phyloP scores from a whole-genome alignment of 2,888 invertebrate genomes.

The Drosophila anomelani region DNA sequence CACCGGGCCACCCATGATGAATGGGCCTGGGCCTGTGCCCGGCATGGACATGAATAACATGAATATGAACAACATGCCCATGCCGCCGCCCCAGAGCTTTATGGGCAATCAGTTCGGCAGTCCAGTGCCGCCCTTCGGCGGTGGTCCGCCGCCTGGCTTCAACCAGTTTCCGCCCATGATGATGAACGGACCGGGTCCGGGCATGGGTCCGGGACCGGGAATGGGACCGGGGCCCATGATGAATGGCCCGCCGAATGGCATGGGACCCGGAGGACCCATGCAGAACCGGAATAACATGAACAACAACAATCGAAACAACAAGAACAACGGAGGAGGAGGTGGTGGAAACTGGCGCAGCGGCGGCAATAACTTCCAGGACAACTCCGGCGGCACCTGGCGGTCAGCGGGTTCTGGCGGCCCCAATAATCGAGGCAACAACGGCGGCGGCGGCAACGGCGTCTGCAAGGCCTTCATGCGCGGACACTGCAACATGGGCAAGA shows the following conservation, averaged over 20 bases:
- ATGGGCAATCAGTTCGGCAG: slow-evolving; percentile 66
- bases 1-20: slow-evolving; percentile 66
- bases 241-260: slow-evolving; percentile 64
- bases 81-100: slow-evolving; percentile 60
- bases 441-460: slow-evolving; percentile 84
- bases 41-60: slow-evolving; percentile 56
- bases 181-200: slow-evolving; percentile 64
- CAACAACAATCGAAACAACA: slow-evolving; percentile 48
- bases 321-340: slow-evolving; percentile 39
- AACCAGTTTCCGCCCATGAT: slow-evolving; percentile 70
- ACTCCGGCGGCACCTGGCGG: slow-evolving; percentile 85
- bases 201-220: slow-evolving; percentile 36
- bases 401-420: slow-evolving; percentile 85
- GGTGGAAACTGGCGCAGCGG: slow-evolving; percentile 82
- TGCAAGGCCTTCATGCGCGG: slow-evolving; percentile 93
- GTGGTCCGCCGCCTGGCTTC: slow-evolving; percentile 51
- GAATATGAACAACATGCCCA: slow-evolving; percentile 40
- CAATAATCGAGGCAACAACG: slow-evolving; percentile 75
- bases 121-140: slow-evolving; percentile 61
- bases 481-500: slow-evolving; percentile 92
- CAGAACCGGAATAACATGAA: slow-evolving; percentile 67
- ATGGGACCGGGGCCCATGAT: slow-evolving; percentile 50
- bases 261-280: slow-evolving; percentile 53
- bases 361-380: slow-evolving; percentile 82
- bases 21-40: slow-evolving; percentile 36